Evolutionary conservation across 2,888 invertebrate genomes (phyloP).

Genomic region (Automeris io): DNA sequence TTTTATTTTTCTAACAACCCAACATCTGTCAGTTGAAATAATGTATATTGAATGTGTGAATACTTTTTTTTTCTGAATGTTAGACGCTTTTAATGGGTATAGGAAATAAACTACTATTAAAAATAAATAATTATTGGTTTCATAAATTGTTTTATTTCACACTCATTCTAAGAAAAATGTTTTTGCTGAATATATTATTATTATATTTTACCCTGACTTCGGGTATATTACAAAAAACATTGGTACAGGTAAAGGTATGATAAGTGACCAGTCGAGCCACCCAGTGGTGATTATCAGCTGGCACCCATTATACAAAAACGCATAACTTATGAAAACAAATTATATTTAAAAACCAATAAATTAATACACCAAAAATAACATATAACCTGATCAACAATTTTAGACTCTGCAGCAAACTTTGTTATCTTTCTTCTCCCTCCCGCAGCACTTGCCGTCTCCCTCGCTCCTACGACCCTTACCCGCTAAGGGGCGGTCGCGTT

Average conservation of each 20-base stretch:
- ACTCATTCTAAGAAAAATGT: not conserved
- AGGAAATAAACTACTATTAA: not conserved
- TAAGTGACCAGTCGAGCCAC: too few species aligned
- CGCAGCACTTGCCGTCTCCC: slow-evolving; percentile 25
- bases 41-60: not conserved
- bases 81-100: not conserved
- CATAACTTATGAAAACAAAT: not conserved
- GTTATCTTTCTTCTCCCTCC: slow-evolving; percentile 11
- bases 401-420: slow-evolving; percentile 40
- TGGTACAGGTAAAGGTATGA: too few species aligned
- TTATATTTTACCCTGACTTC: too few species aligned
- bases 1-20: not conserved
- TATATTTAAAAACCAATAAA: not conserved
- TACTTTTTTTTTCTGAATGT: not conserved
- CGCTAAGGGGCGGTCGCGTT: slow-evolving; percentile 78
- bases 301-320: too few species aligned
- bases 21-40: not conserved
- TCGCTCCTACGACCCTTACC: slow-evolving; percentile 45
- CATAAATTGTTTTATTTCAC: not conserved
- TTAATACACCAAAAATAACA: not conserved
- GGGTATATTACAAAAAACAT: too few species aligned
- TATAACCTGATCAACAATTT: not conserved
- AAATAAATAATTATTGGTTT: slow-evolving; percentile 5
- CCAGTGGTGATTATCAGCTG: too few species aligned
- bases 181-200: too few species aligned